Conservation (phyloP, 2,888 invertebrate genomes). For the Metalampra italica region DNA sequence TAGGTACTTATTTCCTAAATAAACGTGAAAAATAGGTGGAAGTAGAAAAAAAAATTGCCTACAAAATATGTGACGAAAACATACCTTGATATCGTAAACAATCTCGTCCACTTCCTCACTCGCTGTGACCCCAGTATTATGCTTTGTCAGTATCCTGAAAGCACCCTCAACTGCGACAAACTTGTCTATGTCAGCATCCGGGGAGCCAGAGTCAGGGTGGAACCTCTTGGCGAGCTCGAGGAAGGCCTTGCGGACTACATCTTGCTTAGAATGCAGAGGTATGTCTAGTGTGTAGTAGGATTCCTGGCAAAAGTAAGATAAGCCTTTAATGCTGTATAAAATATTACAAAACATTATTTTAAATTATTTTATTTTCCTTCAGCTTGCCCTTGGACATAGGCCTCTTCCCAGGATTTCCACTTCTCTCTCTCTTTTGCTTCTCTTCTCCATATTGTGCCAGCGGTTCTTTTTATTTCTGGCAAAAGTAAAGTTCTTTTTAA, state of each 20-base stretch:
- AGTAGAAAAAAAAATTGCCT: too few relatives aligned
- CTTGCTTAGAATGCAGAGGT: constrained; percentile 83
- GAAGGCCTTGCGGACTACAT: constrained; percentile 84
- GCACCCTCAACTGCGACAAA: constrained; percentile 88
- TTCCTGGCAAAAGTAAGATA: constrained; percentile 74
- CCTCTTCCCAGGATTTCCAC: too few relatives aligned
- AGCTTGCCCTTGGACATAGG: too few relatives aligned
- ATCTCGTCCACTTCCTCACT: constrained; percentile 77
- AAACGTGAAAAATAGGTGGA: too few relatives aligned
- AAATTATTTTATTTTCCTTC: too few relatives aligned
- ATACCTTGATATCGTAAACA: constrained; percentile 82
- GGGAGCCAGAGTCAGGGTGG: constrained; percentile 89
- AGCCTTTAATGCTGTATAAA: too few relatives aligned
- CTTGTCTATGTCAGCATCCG: constrained; percentile 84
- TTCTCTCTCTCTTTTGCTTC: too few relatives aligned
- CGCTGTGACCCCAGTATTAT: constrained; percentile 70
- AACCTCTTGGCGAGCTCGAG: constrained; percentile 86
- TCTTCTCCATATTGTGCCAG: too few relatives aligned
- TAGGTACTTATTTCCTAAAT: too few relatives aligned
- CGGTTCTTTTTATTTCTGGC: too few relatives aligned
- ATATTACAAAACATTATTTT: too few relatives aligned
- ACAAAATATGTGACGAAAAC: too few relatives aligned
- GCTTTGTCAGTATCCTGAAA: constrained; percentile 83
- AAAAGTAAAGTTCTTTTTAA: not conserved
- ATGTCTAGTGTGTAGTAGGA: constrained; percentile 83